Evolutionary conservation across 2,888 invertebrate genomes (phyloP).

Genomic region (Thereva nobilitata): DNA sequence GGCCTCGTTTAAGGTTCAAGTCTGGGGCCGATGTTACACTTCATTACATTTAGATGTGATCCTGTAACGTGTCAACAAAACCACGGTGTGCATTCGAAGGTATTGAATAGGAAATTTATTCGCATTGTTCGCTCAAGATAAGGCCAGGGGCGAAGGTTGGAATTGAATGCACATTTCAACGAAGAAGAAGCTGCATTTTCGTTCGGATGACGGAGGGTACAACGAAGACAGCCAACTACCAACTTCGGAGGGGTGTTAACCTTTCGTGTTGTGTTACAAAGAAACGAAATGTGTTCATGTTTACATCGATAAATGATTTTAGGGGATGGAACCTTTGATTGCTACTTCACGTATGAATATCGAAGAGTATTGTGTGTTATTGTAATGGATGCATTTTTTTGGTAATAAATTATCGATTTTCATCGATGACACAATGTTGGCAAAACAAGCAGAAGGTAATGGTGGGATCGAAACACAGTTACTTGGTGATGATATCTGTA

Average conservation of each 20-base stretch:
- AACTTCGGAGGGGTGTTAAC: constrained; percentile 13
- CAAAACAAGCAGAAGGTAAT: constrained; percentile 36
- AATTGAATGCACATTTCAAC: neutral
- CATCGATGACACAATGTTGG: constrained; percentile 41
- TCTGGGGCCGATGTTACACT: constrained; percentile 10
- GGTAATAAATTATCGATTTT: constrained; percentile 41
- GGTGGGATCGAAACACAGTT: constrained; percentile 16
- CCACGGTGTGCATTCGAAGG: constrained; percentile 9
- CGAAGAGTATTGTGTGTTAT: neutral
- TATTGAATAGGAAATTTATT: constrained; percentile 13
- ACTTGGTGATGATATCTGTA: constrained; percentile 18
- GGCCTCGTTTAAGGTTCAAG: constrained; percentile 1
- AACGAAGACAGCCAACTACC: neutral
- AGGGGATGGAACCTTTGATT: constrained; percentile 26
- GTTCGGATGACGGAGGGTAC: neutral
- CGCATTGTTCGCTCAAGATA: constrained; percentile 7
- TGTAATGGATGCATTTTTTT: neutral
- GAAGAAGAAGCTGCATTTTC: neutral
- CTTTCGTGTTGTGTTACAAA: constrained; percentile 1
- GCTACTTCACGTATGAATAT: constrained; percentile 1
- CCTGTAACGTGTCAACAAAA: constrained; percentile 26
- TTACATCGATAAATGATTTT: constrained; percentile 15
- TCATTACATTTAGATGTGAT: constrained; percentile 27
- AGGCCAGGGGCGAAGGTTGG: neutral
- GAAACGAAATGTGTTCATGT: neutral